Percentiles rank a stretch among this genome's conserved stretches.
Conservation (phyloP, 2,797 vertebrate species). For the Sebastes paucispinis region DNA sequence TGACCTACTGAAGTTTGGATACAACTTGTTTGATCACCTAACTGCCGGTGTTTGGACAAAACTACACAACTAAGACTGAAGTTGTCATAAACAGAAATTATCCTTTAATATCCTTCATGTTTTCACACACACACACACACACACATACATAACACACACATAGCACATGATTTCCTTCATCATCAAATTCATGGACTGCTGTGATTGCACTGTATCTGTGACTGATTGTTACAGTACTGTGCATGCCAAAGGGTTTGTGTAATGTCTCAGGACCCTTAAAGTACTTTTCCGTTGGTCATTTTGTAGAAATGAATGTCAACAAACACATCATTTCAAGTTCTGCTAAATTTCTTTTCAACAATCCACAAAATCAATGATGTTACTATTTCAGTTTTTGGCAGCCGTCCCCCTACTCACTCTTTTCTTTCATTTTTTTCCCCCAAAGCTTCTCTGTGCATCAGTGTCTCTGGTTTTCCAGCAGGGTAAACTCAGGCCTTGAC, state of each 20-base stretch:
- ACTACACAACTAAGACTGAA: background rate
- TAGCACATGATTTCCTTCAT: background rate
- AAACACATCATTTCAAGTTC: background rate
- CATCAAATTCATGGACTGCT: background rate
- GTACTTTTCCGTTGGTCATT: conserved; percentile 19
- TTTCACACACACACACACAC: background rate
- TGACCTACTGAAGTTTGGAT: background rate
- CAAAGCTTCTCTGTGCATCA: background rate
- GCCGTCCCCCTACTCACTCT: background rate
- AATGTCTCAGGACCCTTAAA: background rate
- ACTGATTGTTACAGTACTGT: background rate
- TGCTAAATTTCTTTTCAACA: background rate
- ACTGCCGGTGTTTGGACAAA: background rate
- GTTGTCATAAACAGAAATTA: background rate
- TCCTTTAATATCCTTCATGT: background rate
- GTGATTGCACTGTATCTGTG: background rate
- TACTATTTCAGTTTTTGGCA: background rate
- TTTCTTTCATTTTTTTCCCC: background rate
- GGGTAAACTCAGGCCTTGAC: conserved; percentile 43
- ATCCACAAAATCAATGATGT: conserved; percentile 1
- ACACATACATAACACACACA: background rate
- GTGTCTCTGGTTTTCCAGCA: background rate
- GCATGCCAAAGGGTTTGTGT: background rate
- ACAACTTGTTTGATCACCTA: background rate
- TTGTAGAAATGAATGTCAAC: conserved; percentile 37